Conservation (phyloP, 2,888 invertebrate genomes). For the Exocentrus adspersus region DNA sequence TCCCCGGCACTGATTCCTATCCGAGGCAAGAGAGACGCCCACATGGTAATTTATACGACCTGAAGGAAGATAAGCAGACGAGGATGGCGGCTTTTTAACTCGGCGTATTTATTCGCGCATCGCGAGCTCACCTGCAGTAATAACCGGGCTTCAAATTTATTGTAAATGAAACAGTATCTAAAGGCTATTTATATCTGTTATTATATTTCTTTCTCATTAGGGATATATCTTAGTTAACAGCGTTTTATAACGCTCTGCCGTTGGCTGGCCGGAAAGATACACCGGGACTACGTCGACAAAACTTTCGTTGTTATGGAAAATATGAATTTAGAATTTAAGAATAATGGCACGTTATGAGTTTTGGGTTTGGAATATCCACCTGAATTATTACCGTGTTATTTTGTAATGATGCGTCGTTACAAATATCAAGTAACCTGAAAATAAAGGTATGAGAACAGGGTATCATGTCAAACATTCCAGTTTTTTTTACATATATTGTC, state of each 20-base stretch:
- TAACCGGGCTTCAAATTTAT: slow-evolving; percentile 58
- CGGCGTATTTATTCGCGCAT: slow-evolving; percentile 48
- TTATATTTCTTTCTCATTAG: slow-evolving; percentile 60
- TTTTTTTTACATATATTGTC: too few species aligned
- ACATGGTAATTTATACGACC: slow-evolving; percentile 38
- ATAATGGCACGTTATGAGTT: slow-evolving; percentile 42
- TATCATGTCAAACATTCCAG: too few species aligned
- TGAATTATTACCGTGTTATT: not conserved
- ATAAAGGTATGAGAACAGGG: too few species aligned
- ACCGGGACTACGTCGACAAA: slow-evolving; percentile 40
- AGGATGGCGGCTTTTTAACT: slow-evolving; percentile 46
- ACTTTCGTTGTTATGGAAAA: slow-evolving; percentile 44
- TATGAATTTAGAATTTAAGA: slow-evolving; percentile 43
- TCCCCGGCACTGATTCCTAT: slow-evolving; percentile 6
- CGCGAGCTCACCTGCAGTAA: slow-evolving; percentile 55
- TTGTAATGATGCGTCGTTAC: too few species aligned
- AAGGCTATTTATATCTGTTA: slow-evolving; percentile 61
- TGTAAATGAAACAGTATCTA: slow-evolving; percentile 62
- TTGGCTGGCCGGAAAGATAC: slow-evolving; percentile 44
- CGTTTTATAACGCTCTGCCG: slow-evolving; percentile 36
- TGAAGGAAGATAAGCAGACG: slow-evolving; percentile 38
- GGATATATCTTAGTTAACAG: slow-evolving; percentile 58
- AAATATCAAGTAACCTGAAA: too few species aligned
- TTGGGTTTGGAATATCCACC: slow-evolving; percentile 21
- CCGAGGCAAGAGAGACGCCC: slow-evolving; percentile 39